A percentile compares a stretch with the other conserved stretches of the same genome.
These are phyloP conservation scores for Escarpia spicata DNA, from an alignment of 2,888 invertebrate species.

Conservation along the genomic window DNA sequence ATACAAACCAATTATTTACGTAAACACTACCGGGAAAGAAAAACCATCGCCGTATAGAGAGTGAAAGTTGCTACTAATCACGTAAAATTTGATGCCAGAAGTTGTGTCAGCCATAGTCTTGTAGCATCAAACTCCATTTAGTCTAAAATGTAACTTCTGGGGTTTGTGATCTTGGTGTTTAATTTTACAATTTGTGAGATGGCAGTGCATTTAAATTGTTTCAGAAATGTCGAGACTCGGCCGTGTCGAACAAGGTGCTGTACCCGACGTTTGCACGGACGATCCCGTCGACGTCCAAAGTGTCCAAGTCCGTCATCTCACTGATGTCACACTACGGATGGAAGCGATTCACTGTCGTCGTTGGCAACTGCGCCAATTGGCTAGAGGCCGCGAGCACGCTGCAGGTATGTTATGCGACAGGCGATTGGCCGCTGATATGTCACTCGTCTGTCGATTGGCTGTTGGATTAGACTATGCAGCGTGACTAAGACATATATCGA, in stretches of 20 bases:
- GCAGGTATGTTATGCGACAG: neutral
- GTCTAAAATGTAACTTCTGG: neutral
- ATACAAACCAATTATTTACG: no score
- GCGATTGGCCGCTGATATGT: neutral
- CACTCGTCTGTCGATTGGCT: neutral
- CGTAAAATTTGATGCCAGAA: no score
- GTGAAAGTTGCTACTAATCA: no score
- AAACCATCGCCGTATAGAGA: no score
- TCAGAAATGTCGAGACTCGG: slow-evolving; percentile 37
- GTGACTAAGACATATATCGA: neutral
- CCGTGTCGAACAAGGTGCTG: slow-evolving; percentile 32
- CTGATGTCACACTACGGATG: slow-evolving; percentile 33
- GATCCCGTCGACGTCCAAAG: slow-evolving; percentile 37
- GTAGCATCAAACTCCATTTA: neutral
- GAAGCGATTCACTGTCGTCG: slow-evolving; percentile 30
- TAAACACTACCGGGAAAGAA: no score
- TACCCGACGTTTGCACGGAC: slow-evolving; percentile 38
- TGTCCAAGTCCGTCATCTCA: slow-evolving; percentile 34
- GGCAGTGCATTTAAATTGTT: neutral
- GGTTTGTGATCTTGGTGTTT: neutral
- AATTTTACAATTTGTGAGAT: neutral
- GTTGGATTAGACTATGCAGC: neutral
- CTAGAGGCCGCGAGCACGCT: slow-evolving; percentile 30
- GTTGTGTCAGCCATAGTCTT: no score
- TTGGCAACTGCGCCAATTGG: slow-evolving; percentile 31